A percentile compares a stretch with the other conserved stretches of the same genome.
These are phyloP conservation scores for Gobionotothen gibberifrons DNA, from an alignment of 2,797 vertebrate species.

Conservation along the genomic window DNA sequence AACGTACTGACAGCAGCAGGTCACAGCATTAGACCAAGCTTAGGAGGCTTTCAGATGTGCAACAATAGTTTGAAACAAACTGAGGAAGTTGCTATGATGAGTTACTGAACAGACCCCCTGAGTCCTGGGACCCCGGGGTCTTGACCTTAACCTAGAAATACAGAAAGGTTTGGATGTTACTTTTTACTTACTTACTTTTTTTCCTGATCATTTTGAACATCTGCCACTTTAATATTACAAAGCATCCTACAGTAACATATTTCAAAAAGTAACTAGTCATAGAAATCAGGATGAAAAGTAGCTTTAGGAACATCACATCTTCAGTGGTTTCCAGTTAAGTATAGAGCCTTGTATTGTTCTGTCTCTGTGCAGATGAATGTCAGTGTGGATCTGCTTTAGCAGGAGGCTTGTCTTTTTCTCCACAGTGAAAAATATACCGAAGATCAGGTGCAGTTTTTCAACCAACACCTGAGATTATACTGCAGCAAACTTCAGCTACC, in stretches of 20 bases:
- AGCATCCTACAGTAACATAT: background rate
- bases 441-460: background rate
- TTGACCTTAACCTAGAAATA: background rate
- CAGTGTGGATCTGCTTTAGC: background rate
- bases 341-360: background rate
- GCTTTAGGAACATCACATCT: background rate
- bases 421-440: no score
- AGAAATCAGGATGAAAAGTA: background rate
- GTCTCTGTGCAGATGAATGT: background rate
- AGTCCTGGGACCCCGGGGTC: no score
- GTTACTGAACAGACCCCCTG: no score
- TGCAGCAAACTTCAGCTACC: no score
- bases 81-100: no score
- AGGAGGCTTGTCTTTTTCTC: background rate
- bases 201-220: background rate
- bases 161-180: background rate
- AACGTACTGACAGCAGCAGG: constrained; percentile 15
- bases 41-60: no score
- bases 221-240: background rate
- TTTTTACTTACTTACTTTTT: background rate
- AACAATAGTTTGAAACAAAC: no score
- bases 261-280: background rate
- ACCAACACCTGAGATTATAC: background rate
- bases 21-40: no score
- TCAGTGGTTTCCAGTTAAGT: background rate